phyloP scores from a whole-genome alignment of 2,113 vertebrate genomes.

The Brachypodius melanocephalos region DNA sequence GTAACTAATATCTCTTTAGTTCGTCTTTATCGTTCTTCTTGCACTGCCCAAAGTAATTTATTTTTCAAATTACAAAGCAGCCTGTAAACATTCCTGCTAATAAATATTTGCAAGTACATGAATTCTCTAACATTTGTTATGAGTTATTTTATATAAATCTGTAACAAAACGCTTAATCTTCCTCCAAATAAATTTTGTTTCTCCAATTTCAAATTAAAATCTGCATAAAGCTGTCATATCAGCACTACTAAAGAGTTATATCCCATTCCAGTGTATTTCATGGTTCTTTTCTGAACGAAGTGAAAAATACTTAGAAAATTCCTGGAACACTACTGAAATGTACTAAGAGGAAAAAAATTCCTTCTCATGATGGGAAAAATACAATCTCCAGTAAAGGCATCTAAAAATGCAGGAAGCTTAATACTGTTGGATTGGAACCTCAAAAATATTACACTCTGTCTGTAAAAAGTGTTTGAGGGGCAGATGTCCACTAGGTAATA shows the following conservation, averaged over 20 bases:
- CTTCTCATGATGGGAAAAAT: not conserved
- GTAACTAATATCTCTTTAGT: not conserved
- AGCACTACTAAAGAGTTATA: not conserved
- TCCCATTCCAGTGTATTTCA: not conserved
- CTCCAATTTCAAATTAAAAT: not conserved
- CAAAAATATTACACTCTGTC: not conserved
- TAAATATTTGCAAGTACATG: not conserved
- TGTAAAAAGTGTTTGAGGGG: not conserved
- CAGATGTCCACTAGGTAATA: not conserved
- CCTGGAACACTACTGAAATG: not conserved
- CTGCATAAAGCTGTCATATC: not conserved
- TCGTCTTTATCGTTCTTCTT: not conserved
- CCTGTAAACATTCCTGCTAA: not conserved
- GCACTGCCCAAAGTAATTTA: not conserved
- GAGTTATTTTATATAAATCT: not conserved
- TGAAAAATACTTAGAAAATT: not conserved
- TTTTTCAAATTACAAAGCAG: not conserved
- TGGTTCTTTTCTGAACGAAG: not conserved
- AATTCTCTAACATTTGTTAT: not conserved
- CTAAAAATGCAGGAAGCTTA: not conserved
- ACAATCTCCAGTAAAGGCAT: not conserved
- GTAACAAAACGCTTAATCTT: not conserved
- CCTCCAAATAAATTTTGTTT: not conserved
- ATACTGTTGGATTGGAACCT: not conserved
- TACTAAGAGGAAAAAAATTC: not conserved